Base-by-base conservation (phyloP, 2,113 vertebrate species). In the Cyanoramphus novaezelandiae region DNA sequence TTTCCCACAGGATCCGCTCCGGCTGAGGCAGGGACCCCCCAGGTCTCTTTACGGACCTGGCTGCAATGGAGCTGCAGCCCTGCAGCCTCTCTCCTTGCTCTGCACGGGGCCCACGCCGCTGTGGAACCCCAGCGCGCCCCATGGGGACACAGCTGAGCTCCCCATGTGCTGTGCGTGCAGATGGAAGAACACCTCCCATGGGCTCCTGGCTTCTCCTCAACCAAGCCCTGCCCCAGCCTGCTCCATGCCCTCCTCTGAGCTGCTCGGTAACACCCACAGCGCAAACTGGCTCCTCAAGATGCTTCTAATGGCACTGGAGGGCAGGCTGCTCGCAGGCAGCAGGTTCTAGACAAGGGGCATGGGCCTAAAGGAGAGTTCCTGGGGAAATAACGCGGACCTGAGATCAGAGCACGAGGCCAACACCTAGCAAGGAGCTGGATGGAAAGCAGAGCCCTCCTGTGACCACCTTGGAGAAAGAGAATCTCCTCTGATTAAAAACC, bases 21-120 rank as follows among this genome's bases (percentile, higher is more conserved):
- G 5, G 31, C 79, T 28, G 47, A 12, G 0, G 4, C n/a, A 47
- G 53, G 3, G 33, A 17, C 1, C 17, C 35, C 35, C 39, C 67
- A 21, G 27, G n/a, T 7, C 62, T n/a, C 33, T 9, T 60, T 6
- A 5, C 11, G 49, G 31, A 27, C 4, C 24, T 19, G 13, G 52
- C 62, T 43, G 57, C 3, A 60, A 37, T 0, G 28, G 59, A 75
- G 62, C 88, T 24, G 33, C 1, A 9, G 59, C 59, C 46, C 65
- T 43, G 41, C 3, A 28, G 37, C 6, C 12, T 11, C 59, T 28
- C 68, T 12, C 31, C 57, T 59, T 17, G 44, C 60, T 33, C 50
- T 16, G 59, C 44, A 6, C 2, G 0, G 35, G 41, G 14, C 46
- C 27, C 29, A 14, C 0, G 2, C 53, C 62, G 62, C 47, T 16